Conservation (phyloP, 92 coral and sea anemone genomes). For the Pocillopora meandrina region DNA sequence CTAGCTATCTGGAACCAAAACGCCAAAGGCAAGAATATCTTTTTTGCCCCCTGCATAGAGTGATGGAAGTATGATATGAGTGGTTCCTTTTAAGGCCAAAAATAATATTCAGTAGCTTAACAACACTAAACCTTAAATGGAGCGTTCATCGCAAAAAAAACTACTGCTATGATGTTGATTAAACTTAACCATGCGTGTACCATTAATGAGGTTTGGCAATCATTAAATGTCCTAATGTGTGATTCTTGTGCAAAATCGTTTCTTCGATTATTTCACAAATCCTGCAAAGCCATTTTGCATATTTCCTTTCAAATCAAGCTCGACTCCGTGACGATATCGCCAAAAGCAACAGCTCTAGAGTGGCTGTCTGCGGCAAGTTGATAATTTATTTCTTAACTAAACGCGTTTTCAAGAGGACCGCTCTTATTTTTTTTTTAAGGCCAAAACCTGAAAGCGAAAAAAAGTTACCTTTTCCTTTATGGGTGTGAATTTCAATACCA, state of each 20-base stretch:
- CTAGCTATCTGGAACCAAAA: conserved; percentile 1
- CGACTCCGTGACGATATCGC: not conserved
- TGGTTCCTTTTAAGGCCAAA: conserved; percentile 6
- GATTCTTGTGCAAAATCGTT: too few relatives aligned
- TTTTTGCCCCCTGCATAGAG: conserved; percentile 18
- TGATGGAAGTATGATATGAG: not conserved
- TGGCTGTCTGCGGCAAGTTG: not conserved
- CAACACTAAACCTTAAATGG: conserved; percentile 4
- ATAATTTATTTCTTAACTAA: not conserved
- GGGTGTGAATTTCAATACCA: too few relatives aligned
- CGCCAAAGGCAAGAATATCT: conserved; percentile 7
- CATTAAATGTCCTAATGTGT: too few relatives aligned
- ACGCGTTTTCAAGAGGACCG: not conserved
- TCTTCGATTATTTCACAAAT: too few relatives aligned
- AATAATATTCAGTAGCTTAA: not conserved
- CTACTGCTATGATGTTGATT: not conserved
- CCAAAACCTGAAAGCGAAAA: not conserved
- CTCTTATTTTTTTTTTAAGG: not conserved
- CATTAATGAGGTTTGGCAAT: too few relatives aligned
- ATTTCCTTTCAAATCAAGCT: not conserved
- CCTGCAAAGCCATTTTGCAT: too few relatives aligned
- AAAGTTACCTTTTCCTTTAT: not conserved
- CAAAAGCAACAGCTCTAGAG: not conserved
- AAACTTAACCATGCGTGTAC: not conserved
- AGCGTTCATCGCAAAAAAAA: not conserved